These are phyloP conservation scores for Centropyge bicolor DNA, from an alignment of 2,797 vertebrate genomes.

Conservation along the genomic window DNA sequence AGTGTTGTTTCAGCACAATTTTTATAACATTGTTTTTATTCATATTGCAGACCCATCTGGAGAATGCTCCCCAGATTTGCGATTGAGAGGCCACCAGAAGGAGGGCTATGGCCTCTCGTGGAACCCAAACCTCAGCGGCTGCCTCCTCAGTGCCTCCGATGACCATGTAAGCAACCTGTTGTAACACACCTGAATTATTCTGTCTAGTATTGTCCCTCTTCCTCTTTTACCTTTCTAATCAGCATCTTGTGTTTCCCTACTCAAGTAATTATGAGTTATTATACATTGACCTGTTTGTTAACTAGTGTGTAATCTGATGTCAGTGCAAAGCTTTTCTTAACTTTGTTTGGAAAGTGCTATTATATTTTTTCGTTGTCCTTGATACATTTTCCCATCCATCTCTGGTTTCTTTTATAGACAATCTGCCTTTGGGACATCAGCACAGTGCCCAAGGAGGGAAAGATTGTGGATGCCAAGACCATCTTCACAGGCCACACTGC, in stretches of 20 bases:
- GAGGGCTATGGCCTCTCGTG: conserved; percentile 98
- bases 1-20: not conserved
- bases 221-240: not conserved
- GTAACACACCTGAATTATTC: not conserved
- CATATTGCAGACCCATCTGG: conserved; percentile 92
- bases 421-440: conserved; percentile 99
- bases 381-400: not conserved
- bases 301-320: not conserved
- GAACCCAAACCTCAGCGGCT: conserved; percentile 98
- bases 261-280: not conserved
- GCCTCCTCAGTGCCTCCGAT: conserved; percentile 96
- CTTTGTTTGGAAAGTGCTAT: not conserved
- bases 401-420: conserved; percentile 82
- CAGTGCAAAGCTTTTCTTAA: not conserved
- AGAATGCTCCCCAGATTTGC: conserved; percentile 96
- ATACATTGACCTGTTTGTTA: not conserved
- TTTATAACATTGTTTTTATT: conserved; percentile 1
- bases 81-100: conserved; percentile 96
- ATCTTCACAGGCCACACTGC: conserved; percentile 98
- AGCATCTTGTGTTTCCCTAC: not conserved
- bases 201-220: not conserved
- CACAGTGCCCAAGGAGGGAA: conserved; percentile 96
- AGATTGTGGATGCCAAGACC: conserved; percentile 97
- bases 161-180: conserved; percentile 89
- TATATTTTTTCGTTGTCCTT: not conserved